Evolutionary conservation across 2,113 vertebrate genomes (phyloP).

Genomic region (Seriola quinqueradiata): DNA sequence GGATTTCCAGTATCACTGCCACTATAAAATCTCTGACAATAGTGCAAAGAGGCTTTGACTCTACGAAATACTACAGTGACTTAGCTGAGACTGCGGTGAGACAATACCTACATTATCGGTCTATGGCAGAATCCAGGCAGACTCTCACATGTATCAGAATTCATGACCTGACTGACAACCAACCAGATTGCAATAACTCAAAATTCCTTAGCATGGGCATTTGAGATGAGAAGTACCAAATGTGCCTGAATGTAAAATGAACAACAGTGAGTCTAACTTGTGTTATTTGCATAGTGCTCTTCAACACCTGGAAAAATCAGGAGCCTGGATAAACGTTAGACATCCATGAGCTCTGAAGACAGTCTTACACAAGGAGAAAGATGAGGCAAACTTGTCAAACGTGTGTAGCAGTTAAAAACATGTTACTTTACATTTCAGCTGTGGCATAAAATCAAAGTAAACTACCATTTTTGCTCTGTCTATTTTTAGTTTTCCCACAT

Average conservation of each 20-base stretch:
- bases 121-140: neutral
- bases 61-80: constrained; percentile 11
- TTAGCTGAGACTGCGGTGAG: neutral
- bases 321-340: neutral
- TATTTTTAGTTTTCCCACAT: neutral
- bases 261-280: neutral
- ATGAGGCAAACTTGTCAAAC: neutral
- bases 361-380: neutral
- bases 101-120: constrained; percentile 2
- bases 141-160: neutral
- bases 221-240: neutral
- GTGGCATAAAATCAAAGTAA: neutral
- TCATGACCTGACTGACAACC: neutral
- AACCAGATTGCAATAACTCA: neutral
- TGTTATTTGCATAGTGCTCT: neutral
- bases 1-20: constrained; percentile 32
- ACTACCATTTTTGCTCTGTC: neutral
- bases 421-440: neutral
- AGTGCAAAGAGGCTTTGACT: constrained; percentile 33
- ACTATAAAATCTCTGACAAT: constrained; percentile 28
- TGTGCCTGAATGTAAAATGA: neutral
- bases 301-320: neutral
- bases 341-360: neutral
- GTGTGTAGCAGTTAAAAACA: neutral
- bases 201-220: neutral